Percentiles rank a stretch among this genome's conserved stretches.
Conservation (phyloP, 2,797 vertebrate species). For the Xyrichtys novacula region DNA sequence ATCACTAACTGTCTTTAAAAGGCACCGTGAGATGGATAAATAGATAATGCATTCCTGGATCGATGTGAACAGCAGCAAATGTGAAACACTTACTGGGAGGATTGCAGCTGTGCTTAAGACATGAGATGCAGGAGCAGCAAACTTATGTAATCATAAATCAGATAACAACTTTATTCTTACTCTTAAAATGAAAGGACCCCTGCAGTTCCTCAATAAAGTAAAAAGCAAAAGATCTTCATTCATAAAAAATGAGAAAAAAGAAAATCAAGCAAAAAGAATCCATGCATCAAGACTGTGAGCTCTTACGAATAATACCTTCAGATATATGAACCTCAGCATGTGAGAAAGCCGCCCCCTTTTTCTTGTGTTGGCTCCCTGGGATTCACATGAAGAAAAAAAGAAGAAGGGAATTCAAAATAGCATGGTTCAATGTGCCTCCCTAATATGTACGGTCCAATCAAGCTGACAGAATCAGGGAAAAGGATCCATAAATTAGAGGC, state of each 20-base stretch:
- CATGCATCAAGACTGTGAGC: conserved; percentile 75
- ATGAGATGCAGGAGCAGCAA: conserved; percentile 40
- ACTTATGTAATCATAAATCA: conserved; percentile 47
- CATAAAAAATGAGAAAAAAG: conserved; percentile 15
- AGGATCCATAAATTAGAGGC: conserved; percentile 24
- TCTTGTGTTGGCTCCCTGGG: conserved; percentile 82
- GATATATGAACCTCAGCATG: conserved; percentile 83
- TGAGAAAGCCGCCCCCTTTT: conserved; percentile 82
- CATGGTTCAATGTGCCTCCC: conserved; percentile 49
- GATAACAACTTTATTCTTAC: conserved; percentile 22
- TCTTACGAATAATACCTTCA: conserved; percentile 83
- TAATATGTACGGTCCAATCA: conserved; percentile 39
- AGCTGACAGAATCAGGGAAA: conserved; percentile 37
- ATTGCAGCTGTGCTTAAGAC: conserved; percentile 35
- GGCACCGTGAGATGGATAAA: conserved; percentile 36
- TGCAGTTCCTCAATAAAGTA: conserved; percentile 14
- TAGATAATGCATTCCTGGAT: conserved; percentile 54
- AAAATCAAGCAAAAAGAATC: conserved; percentile 62
- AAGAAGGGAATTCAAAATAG: conserved; percentile 70
- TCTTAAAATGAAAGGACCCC: conserved; percentile 41
- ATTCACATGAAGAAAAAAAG: conserved; percentile 64
- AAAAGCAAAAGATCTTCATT: conserved; percentile 36
- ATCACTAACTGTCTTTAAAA: conserved; percentile 37
- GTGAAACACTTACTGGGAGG: conserved; percentile 38
- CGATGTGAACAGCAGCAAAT: conserved; percentile 48